These are phyloP conservation scores for Sitta carolinensis DNA, from an alignment of 2,797 vertebrate species.

Conservation along the genomic window DNA sequence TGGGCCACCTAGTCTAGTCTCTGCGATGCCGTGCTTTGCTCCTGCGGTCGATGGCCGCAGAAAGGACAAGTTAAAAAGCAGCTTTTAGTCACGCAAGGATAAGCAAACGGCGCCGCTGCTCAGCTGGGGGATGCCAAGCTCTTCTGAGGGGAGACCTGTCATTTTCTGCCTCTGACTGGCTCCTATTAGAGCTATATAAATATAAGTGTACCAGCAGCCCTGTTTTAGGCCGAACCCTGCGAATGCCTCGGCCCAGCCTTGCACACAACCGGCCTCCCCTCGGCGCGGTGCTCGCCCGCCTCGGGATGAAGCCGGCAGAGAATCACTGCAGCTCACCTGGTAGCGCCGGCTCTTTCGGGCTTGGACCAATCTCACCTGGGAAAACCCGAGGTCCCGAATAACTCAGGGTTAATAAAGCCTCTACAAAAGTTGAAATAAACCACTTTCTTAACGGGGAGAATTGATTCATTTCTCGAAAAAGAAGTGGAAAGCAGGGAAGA, in stretches of 20 bases:
- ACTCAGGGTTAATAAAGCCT: not conserved
- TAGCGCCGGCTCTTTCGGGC: not conserved
- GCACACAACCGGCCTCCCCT: rapidly evolving
- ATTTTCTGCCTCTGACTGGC: not conserved
- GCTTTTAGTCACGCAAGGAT: not conserved
- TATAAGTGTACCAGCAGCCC: no score
- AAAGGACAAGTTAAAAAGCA: not conserved
- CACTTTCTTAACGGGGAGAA: not conserved
- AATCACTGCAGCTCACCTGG: not conserved
- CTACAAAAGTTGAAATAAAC: not conserved
- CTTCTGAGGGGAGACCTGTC: not conserved
- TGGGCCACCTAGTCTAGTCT: not conserved
- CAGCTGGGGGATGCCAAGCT: not conserved
- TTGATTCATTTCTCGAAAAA: not conserved
- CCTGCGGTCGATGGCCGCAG: not conserved
- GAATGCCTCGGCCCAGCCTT: not conserved
- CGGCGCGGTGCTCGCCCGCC: rapidly evolving
- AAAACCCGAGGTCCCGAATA: not conserved
- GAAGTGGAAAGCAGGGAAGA: not conserved
- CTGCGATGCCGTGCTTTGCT: not conserved
- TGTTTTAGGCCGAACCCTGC: not conserved
- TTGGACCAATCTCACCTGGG: not conserved
- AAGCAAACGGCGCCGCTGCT: not conserved
- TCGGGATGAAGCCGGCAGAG: not conserved
- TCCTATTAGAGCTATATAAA: not conserved